Conservation (phyloP, 2,888 invertebrate genomes). For the Drosophila cracens region DNA sequence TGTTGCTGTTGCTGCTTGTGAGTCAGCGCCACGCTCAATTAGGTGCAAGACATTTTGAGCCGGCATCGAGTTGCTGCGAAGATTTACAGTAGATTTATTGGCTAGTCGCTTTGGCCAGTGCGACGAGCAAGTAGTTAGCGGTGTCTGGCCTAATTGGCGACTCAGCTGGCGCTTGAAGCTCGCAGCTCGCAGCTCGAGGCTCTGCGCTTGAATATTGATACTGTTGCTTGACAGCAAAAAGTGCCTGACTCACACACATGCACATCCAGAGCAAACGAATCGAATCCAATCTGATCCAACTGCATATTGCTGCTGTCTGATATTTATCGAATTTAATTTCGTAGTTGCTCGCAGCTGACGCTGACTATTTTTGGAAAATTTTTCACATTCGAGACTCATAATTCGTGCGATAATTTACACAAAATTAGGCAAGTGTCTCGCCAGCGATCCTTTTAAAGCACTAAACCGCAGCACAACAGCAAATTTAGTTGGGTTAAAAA, state of each 20-base stretch:
- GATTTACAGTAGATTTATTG: slow-evolving; percentile 75
- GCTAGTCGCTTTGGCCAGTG: slow-evolving; percentile 52
- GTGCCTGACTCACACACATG: slow-evolving; percentile 22
- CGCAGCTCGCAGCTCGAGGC: slow-evolving; percentile 9
- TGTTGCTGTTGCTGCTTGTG: slow-evolving; percentile 31
- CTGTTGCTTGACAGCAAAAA: slow-evolving; percentile 37
- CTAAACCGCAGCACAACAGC: slow-evolving; percentile 15
- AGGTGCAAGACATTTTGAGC: slow-evolving; percentile 75
- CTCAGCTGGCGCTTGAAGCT: slow-evolving; percentile 27
- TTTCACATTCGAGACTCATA: slow-evolving; percentile 76
- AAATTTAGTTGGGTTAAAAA: slow-evolving; percentile 23
- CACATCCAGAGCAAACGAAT: slow-evolving; percentile 24
- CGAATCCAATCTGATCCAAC: slow-evolving; percentile 23
- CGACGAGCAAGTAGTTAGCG: slow-evolving; percentile 34
- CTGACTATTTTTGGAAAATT: slow-evolving; percentile 74
- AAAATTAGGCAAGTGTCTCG: slow-evolving; percentile 80
- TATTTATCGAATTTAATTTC: slow-evolving; percentile 71
- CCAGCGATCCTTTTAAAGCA: slow-evolving; percentile 71
- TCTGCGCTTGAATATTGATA: slow-evolving; percentile 72
- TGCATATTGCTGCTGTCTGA: slow-evolving; percentile 53
- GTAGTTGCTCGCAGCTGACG: slow-evolving; percentile 32
- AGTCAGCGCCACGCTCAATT: slow-evolving; percentile 74
- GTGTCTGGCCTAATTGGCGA: slow-evolving; percentile 76
- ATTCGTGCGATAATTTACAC: slow-evolving; percentile 81
- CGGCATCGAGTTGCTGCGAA: slow-evolving; percentile 54